Percentiles rank a stretch among this genome's conserved stretches.
phyloP scores from a whole-genome alignment of 2,888 invertebrate species.

The Dolichopus griseipennis region DNA sequence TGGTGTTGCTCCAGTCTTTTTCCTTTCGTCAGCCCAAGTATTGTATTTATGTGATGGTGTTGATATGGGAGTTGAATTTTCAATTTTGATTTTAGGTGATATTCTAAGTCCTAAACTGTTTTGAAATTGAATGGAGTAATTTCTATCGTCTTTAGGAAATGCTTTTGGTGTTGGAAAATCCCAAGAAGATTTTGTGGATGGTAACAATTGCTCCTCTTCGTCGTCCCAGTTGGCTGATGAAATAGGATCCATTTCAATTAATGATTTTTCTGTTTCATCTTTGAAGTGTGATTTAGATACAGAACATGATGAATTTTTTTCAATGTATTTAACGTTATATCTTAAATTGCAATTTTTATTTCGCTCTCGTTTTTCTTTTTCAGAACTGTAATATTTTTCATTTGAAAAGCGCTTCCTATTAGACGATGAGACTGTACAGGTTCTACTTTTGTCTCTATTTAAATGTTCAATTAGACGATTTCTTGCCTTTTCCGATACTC shows the following conservation, averaged over 20 bases:
- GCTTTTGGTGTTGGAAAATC: conserved; percentile 82
- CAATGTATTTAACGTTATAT: no score
- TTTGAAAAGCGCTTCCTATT: conserved; percentile 45
- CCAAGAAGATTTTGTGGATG: conserved; percentile 71
- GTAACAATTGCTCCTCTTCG: conserved; percentile 48
- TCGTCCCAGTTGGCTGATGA: conserved; percentile 55
- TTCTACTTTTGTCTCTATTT: conserved; percentile 43
- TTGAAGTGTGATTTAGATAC: conserved; percentile 53
- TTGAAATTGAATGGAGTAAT: conserved; percentile 32
- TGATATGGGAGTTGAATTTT: conserved; percentile 67
- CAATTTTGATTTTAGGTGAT: conserved; percentile 36
- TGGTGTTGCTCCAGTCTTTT: conserved; percentile 58
- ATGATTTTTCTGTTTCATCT: conserved; percentile 83
- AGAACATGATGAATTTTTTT: conserved; percentile 35
- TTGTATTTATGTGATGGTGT: conserved; percentile 79
- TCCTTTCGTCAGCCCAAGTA: conserved; percentile 62
- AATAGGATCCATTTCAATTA: conserved; percentile 54
- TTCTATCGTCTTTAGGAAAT: conserved; percentile 42
- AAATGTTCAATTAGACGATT: conserved; percentile 62
- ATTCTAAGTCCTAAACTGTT: conserved; percentile 34
- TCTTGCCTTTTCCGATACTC: conserved; percentile 61
- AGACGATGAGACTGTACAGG: conserved; percentile 61
- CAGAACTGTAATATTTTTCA: conserved; percentile 42
- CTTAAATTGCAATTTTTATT: conserved; percentile 32
- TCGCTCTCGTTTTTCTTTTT: conserved; percentile 26